Percentiles rank a stretch among this genome's conserved stretches.
phyloP scores from a whole-genome alignment of 1,140 invertebrate species.

The Drosophila cardini region DNA sequence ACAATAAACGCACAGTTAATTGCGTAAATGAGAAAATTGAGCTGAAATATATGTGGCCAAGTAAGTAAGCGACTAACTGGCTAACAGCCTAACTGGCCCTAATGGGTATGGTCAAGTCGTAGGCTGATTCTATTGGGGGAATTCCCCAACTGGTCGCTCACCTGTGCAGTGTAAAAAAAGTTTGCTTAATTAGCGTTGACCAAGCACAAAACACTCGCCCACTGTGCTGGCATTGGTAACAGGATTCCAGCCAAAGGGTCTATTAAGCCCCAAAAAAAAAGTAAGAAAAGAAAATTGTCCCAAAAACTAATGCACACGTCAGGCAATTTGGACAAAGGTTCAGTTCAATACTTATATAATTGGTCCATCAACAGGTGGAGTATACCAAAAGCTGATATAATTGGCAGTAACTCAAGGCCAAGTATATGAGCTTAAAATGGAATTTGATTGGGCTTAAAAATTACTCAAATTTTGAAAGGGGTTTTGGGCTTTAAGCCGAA shows the following conservation, averaged over 20 bases:
- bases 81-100: constrained; percentile 16
- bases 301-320: constrained; percentile 28
- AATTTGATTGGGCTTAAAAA: not conserved
- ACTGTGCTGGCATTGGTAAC: constrained; percentile 13
- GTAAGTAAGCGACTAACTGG: constrained; percentile 4
- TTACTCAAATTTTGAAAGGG: not conserved
- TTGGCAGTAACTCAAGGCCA: not conserved
- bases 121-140: not conserved
- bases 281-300: not conserved
- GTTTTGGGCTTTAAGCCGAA: too few relatives aligned
- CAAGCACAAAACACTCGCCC: constrained; percentile 23
- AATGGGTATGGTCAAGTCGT: not conserved
- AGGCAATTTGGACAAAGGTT: constrained; percentile 27
- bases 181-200: constrained; percentile 60
- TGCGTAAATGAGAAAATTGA: constrained; percentile 63
- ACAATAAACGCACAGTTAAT: constrained; percentile 53
- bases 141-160: constrained; percentile 6
- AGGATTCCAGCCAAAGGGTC: not conserved
- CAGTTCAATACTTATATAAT: constrained; percentile 18
- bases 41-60: constrained; percentile 40
- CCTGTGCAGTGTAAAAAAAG: constrained; percentile 56
- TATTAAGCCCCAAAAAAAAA: constrained; percentile 1
- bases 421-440: not conserved
- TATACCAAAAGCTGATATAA: not conserved
- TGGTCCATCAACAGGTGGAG: too few relatives aligned